Evolutionary conservation across 2,113 vertebrate species (phyloP).

Genomic region (Okapia johnstoni): DNA sequence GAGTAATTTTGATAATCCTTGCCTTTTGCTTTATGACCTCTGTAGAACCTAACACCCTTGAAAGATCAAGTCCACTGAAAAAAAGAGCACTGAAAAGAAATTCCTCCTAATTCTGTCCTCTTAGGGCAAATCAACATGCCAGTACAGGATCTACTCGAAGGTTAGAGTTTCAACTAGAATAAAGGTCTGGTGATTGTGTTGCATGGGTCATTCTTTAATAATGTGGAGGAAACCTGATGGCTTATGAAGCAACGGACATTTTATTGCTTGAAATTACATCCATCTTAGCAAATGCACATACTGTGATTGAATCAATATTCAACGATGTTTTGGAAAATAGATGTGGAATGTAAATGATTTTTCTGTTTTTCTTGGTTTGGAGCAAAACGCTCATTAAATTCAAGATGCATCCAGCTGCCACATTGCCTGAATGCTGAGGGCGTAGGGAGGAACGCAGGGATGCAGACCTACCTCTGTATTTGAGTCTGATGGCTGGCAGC

Average conservation of each 20-base stretch:
- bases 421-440: conserved; percentile 20
- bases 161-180: not conserved
- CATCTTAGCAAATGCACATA: conserved; percentile 17
- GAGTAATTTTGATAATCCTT: not conserved
- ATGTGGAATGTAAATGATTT: conserved; percentile 50
- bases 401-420: conserved; percentile 44
- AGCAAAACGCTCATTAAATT: conserved; percentile 60
- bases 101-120: not conserved
- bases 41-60: not conserved
- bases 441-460: not conserved
- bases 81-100: conserved; percentile 5
- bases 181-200: not conserved
- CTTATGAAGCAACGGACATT: conserved; percentile 45
- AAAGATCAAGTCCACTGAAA: not conserved
- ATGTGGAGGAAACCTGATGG: not conserved
- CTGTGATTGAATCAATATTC: conserved; percentile 58
- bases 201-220: not conserved
- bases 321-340: conserved; percentile 47
- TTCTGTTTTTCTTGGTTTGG: conserved; percentile 59
- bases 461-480: conserved; percentile 7
- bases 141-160: not conserved
- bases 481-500: not conserved
- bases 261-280: conserved; percentile 50
- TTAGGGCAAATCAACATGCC: not conserved
- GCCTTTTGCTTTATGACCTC: not conserved